phyloP scores from a whole-genome alignment of 2,113 vertebrate species.

The Blennius ocellaris region DNA sequence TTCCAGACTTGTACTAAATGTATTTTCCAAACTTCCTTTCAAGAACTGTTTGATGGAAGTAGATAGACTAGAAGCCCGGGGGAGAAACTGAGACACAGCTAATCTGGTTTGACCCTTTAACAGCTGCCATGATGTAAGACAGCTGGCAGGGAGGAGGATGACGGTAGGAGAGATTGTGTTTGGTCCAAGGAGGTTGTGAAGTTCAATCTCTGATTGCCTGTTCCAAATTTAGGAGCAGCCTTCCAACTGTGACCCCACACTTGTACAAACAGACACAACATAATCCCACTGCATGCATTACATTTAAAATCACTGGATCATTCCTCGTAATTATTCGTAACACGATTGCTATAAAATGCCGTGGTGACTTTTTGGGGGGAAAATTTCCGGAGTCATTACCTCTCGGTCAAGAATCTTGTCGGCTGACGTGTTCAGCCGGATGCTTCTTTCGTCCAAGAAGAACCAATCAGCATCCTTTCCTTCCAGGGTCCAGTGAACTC shows the following conservation, averaged over 20 bases:
- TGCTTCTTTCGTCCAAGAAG: conserved; percentile 82
- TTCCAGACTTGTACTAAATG: background rate
- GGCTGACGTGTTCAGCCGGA: conserved; percentile 84
- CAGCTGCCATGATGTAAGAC: conserved; percentile 48
- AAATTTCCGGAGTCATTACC: conserved; percentile 68
- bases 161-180: conserved; percentile 47
- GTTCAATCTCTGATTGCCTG: conserved; percentile 29
- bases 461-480: conserved; percentile 88
- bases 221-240: conserved; percentile 29
- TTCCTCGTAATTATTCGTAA: background rate
- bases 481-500: conserved; percentile 77
- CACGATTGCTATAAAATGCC: background rate
- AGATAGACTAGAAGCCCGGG: background rate
- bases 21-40: background rate
- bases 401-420: conserved; percentile 84
- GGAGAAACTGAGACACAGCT: conserved; percentile 17
- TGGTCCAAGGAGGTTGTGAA: conserved; percentile 25
- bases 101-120: conserved; percentile 57
- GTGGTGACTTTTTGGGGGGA: background rate
- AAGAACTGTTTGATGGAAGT: background rate
- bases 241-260: background rate
- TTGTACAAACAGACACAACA: background rate
- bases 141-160: conserved; percentile 40
- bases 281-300: background rate
- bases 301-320: background rate